Conservation (phyloP, 2,113 vertebrate species). For the Hypomesus transpacificus region DNA sequence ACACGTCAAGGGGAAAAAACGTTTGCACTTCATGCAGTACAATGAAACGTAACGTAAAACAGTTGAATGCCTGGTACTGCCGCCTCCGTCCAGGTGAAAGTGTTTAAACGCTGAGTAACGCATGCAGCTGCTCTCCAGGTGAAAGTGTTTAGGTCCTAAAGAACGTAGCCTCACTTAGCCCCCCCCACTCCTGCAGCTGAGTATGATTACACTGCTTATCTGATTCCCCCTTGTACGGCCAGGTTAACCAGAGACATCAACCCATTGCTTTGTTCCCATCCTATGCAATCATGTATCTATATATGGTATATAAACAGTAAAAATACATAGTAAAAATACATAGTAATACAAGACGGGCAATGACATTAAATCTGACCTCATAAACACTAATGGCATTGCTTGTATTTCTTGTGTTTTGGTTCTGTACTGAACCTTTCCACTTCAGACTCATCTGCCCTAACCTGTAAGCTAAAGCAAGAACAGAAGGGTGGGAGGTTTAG, state of each 20-base stretch:
- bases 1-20: too few species aligned
- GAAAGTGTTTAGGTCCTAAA: neutral
- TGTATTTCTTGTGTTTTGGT: neutral
- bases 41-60: neutral
- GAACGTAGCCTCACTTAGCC: neutral
- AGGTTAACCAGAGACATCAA: neutral
- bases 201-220: neutral
- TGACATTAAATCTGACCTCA: neutral
- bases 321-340: too few species aligned
- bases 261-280: neutral
- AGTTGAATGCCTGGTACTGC: neutral
- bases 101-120: neutral
- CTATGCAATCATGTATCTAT: neutral
- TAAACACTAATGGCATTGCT: neutral
- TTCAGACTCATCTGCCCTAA: neutral
- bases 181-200: constrained; percentile 15
- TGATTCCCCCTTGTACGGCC: neutral
- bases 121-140: neutral
- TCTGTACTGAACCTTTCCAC: neutral
- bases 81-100: neutral
- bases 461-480: neutral
- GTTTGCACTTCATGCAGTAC: neutral
- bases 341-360: too few species aligned
- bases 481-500: neutral
- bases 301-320: too few species aligned